Percentiles rank a stretch among this genome's conserved stretches.
Evolutionary conservation across 2,797 vertebrate species (phyloP).

Genomic region (Rhyacichthys aspro): DNA sequence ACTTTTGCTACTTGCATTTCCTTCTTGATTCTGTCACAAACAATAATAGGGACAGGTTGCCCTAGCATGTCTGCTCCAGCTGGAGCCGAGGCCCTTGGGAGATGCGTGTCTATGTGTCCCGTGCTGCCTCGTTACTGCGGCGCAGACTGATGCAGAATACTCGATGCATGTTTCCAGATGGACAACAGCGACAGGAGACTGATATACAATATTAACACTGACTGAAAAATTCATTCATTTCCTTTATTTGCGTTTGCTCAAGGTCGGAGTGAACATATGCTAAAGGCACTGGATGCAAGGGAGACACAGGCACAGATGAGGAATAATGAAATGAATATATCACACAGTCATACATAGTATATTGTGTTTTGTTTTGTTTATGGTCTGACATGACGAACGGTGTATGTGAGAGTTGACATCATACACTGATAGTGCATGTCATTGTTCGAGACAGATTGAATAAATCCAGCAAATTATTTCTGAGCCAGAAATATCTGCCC

Average conservation of each 20-base stretch:
- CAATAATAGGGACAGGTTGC: constrained; percentile 75
- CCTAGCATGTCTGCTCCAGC: constrained; percentile 71
- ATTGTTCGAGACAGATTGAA: constrained; percentile 61
- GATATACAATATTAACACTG: constrained; percentile 34
- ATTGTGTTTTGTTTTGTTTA: constrained; percentile 38
- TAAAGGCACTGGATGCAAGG: not conserved
- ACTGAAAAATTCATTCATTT: constrained; percentile 40
- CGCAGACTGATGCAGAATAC: constrained; percentile 34
- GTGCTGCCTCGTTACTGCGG: constrained; percentile 51
- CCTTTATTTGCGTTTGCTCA: constrained; percentile 28
- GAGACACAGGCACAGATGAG: constrained; percentile 7
- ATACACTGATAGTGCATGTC: constrained; percentile 31
- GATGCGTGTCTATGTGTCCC: constrained; percentile 44
- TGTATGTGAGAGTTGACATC: constrained; percentile 35
- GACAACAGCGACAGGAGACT: constrained; percentile 49
- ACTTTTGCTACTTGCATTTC: constrained; percentile 69
- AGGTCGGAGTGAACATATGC: constrained; percentile 20
- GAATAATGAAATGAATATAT: constrained; percentile 23
- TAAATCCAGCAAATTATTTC: constrained; percentile 61
- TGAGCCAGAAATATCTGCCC: constrained; percentile 59
- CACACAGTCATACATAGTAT: constrained; percentile 7
- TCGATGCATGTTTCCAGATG: constrained; percentile 56
- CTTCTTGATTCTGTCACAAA: constrained; percentile 80
- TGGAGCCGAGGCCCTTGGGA: constrained; percentile 68
- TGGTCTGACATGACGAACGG: constrained; percentile 25